Evolutionary conservation across 1,140 invertebrate species (phyloP), one percentile per base, ranked within the genome.

Genomic region (Agrypnia vestita): DNA sequence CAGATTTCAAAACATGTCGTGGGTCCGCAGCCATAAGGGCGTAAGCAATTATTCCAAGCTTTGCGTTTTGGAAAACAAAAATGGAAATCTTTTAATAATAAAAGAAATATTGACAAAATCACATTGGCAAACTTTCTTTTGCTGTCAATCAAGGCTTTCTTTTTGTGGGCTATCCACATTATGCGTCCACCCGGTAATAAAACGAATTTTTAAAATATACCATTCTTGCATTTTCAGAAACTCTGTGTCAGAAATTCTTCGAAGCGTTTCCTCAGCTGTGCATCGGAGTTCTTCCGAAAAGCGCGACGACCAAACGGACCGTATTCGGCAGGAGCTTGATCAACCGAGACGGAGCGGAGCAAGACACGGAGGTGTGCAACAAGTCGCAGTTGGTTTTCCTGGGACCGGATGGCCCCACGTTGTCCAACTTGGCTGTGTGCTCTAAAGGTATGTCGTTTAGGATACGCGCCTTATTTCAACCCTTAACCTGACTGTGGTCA

Each of bases 381-480:
- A 81, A 87, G 10, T 88, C 87, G 49, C 84, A 87, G 19, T 89
- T 90, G 80, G 81, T 91, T 15, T 90, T 90, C 76, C 79, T 91
- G 9, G 91, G 91, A 0, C 81, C 84, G 0, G 89, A 88, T 73
- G 90, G 90, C 82, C 89, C 90, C 46, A 88, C 91, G 10, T 84
- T 91, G 43, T 91, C 91, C 69, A 92, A 91, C 84, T 86, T 90
- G n/a, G 89, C 87, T 0, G 83, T 91, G 46, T 90, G 88, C 62
- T 85, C 90, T 35, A 84, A 86, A 84, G 89, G 90, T 86, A 86
- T 25, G 0, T 71, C 12, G 25, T 17, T 51, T 3, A 59, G 15
- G 4, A 19, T 59, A 17, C 15, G 3, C 15, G 55, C 10, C 3
- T 59, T 59, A 17, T 59, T 51, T 35, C n/a, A n/a, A n/a, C n/a